Conservation (phyloP, 2,797 vertebrate genomes). For the Hippocampus kuda region DNA sequence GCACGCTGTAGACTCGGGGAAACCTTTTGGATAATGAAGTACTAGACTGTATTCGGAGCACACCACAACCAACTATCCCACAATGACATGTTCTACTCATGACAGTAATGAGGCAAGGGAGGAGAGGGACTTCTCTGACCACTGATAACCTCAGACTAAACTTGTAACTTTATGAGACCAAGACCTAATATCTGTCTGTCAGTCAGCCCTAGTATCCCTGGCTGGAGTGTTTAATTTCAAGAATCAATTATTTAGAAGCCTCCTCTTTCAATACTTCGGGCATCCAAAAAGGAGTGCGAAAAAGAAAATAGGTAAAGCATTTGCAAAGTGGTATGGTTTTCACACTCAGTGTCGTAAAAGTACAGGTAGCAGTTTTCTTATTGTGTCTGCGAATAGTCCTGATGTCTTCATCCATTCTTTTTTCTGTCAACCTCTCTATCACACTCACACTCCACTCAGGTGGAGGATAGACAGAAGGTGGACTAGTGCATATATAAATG, state of each 20-base stretch:
- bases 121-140: conserved; percentile 66
- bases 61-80: conserved; percentile 66
- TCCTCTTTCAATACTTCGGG: conserved; percentile 71
- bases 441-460: no score
- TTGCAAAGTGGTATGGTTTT: conserved; percentile 12
- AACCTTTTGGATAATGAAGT: conserved; percentile 76
- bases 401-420: no score
- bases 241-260: conserved; percentile 77
- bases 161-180: conserved; percentile 73
- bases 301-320: conserved; percentile 37
- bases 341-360: background rate
- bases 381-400: no score
- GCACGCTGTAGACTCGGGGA: conserved; percentile 53
- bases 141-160: conserved; percentile 78
- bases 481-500: no score
- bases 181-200: conserved; percentile 76
- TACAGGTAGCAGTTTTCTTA: no score
- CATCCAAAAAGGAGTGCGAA: conserved; percentile 61
- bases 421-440: no score
- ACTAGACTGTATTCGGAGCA: conserved; percentile 70
- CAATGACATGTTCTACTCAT: conserved; percentile 74
- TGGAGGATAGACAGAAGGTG: no score
- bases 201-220: conserved; percentile 73
- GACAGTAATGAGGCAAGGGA: conserved; percentile 73
- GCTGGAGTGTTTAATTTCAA: conserved; percentile 77